Evolutionary conservation across 2,797 vertebrate genomes (phyloP).

Genomic region (Leptatherina wallacei): DNA sequence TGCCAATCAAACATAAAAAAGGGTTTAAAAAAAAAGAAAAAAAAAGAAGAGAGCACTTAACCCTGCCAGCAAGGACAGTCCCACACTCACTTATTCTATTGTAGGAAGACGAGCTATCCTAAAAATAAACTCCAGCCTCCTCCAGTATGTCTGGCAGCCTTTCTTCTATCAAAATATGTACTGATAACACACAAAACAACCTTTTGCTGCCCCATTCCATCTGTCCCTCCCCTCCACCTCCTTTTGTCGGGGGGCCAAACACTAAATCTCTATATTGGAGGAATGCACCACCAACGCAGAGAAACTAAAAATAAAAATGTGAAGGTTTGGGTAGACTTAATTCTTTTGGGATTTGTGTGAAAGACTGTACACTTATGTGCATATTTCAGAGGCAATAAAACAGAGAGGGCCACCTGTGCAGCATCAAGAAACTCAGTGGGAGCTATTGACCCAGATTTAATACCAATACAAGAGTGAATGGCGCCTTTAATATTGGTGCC

Average conservation of each 20-base stretch:
- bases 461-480: slow-evolving; percentile 22
- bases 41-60: slow-evolving; percentile 45
- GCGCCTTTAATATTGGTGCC: slow-evolving; percentile 50
- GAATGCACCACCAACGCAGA: slow-evolving; percentile 52
- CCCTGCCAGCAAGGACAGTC: slow-evolving; percentile 46
- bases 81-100: slow-evolving; percentile 42
- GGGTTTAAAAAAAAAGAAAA: slow-evolving; percentile 21
- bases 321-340: slow-evolving; percentile 30
- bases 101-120: slow-evolving; percentile 52
- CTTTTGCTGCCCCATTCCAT: slow-evolving; percentile 52
- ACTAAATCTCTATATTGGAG: slow-evolving; percentile 44
- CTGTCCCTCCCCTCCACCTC: slow-evolving; percentile 58
- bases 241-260: slow-evolving; percentile 56
- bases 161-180: slow-evolving; percentile 51
- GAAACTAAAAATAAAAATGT: slow-evolving; percentile 56
- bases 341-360: slow-evolving; percentile 38
- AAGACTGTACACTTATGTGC: slow-evolving; percentile 15
- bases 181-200: slow-evolving; percentile 46
- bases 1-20: slow-evolving; percentile 39
- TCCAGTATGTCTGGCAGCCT: slow-evolving; percentile 66
- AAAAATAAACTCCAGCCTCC: slow-evolving; percentile 70
- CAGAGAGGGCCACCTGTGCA: slow-evolving; percentile 44
- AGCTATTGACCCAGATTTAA: slow-evolving; percentile 45
- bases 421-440: slow-evolving; percentile 25
- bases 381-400: slow-evolving; percentile 28